These are phyloP conservation scores for Phymastichus coffea DNA, from an alignment of 1,140 invertebrate genomes.

Conservation along the genomic window DNA sequence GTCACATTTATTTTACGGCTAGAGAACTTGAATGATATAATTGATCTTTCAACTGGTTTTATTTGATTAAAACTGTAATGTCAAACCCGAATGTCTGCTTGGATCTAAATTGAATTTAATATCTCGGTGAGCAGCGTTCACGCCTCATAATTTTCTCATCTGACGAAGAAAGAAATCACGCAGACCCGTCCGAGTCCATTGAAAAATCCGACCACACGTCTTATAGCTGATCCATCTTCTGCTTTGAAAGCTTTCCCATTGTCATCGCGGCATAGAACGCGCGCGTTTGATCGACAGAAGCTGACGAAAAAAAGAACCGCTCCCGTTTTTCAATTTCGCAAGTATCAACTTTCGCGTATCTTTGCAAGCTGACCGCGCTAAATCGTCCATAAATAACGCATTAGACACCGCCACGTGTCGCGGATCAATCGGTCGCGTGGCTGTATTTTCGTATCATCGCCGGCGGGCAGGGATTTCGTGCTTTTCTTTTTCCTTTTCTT, in stretches of 20 bases:
- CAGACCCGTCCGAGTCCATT: not conserved
- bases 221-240: constrained; percentile 17
- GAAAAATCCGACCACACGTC: constrained; percentile 3
- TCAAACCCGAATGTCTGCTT: too few species aligned
- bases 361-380: constrained; percentile 39
- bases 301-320: not conserved
- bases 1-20: too few species aligned
- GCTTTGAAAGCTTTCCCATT: not conserved
- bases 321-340: constrained; percentile 26
- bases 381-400: constrained; percentile 55
- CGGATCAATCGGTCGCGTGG: constrained; percentile 56
- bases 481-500: constrained; percentile 22
- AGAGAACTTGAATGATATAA: too few species aligned
- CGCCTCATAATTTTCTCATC: constrained; percentile 23
- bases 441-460: constrained; percentile 55
- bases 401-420: constrained; percentile 51
- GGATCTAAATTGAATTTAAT: too few species aligned
- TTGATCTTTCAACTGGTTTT: too few species aligned
- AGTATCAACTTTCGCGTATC: not conserved
- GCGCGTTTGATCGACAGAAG: constrained; percentile 6
- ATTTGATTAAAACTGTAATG: too few species aligned
- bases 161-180: not conserved
- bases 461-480: constrained; percentile 33
- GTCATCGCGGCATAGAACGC: too few species aligned
- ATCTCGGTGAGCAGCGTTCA: not conserved